phyloP scores from a whole-genome alignment of 92 coral and sea anemone genomes.

The Phenganax marumi region DNA sequence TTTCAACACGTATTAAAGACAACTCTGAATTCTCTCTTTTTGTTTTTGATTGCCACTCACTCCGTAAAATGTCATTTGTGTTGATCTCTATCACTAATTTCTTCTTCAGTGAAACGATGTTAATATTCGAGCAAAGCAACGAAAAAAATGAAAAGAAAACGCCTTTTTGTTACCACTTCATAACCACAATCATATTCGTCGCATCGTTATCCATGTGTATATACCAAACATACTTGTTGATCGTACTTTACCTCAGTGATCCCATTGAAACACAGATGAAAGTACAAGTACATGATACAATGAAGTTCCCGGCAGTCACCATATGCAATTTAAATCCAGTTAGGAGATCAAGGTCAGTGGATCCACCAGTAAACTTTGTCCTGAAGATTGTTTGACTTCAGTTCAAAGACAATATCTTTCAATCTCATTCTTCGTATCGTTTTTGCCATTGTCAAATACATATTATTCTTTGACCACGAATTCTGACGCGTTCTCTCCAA shows the following conservation, averaged over 20 bases:
- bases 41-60: no score
- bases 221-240: constrained; percentile 19
- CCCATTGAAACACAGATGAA: constrained; percentile 45
- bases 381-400: background rate
- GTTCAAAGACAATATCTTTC: background rate
- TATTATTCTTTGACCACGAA: background rate
- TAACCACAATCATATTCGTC: constrained; percentile 14
- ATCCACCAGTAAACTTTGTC: background rate
- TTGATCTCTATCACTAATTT: no score
- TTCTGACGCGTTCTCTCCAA: no score
- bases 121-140: background rate
- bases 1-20: no score
- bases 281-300: constrained; percentile 14
- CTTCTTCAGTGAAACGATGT: no score
- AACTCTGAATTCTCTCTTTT: no score
- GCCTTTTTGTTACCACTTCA: constrained; percentile 5
- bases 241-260: constrained; percentile 34
- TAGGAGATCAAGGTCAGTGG: constrained; percentile 41
- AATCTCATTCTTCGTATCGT: background rate
- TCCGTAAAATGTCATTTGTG: no score
- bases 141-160: background rate
- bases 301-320: constrained; percentile 53
- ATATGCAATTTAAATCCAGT: constrained; percentile 50
- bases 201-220: constrained; percentile 31
- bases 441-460: background rate